These are phyloP conservation scores for Drosophila ogumai DNA, from an alignment of 1,140 invertebrate genomes.

Conservation along the genomic window DNA sequence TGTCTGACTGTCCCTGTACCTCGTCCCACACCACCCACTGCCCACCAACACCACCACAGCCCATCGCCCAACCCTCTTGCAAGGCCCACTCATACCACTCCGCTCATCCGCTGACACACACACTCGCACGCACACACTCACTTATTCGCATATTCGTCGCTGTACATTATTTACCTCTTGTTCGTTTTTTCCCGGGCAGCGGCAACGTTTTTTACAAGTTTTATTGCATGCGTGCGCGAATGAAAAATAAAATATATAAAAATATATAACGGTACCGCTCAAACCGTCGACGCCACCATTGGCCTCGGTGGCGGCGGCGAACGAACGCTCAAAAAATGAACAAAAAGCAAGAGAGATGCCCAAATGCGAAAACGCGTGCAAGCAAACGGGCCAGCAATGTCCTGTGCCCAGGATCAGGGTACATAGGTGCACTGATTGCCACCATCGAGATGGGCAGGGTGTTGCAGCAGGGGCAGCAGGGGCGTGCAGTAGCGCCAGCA, in stretches of 20 bases:
- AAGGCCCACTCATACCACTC: neutral
- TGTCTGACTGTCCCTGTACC: slow-evolving; percentile 38
- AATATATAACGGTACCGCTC: slow-evolving; percentile 83
- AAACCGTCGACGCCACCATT: slow-evolving; percentile 61
- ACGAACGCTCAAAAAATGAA: slow-evolving; percentile 74
- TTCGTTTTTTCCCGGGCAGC: slow-evolving; percentile 69
- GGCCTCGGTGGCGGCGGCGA: slow-evolving; percentile 46
- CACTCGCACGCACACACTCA: neutral
- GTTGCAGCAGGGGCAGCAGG: neutral
- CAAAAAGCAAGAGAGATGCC: slow-evolving; percentile 82
- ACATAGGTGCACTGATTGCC: slow-evolving; percentile 80
- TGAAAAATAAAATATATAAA: slow-evolving; percentile 84
- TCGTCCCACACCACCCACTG: neutral
- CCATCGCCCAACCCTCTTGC: neutral
- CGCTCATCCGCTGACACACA: neutral
- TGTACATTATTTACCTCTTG: slow-evolving; percentile 82
- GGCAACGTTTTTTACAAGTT: slow-evolving; percentile 72
- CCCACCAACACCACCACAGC: neutral
- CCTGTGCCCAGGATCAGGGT: slow-evolving; percentile 59
- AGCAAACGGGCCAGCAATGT: slow-evolving; percentile 72
- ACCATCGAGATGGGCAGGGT: slow-evolving; percentile 23
- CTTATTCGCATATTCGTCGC: slow-evolving; percentile 29
- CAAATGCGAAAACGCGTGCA: slow-evolving; percentile 77
- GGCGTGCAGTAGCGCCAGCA: slow-evolving; percentile 1
- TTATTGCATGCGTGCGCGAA: slow-evolving; percentile 83